Base-by-base conservation (phyloP, 2,113 vertebrate genomes). In the Prunella himalayana region DNA sequence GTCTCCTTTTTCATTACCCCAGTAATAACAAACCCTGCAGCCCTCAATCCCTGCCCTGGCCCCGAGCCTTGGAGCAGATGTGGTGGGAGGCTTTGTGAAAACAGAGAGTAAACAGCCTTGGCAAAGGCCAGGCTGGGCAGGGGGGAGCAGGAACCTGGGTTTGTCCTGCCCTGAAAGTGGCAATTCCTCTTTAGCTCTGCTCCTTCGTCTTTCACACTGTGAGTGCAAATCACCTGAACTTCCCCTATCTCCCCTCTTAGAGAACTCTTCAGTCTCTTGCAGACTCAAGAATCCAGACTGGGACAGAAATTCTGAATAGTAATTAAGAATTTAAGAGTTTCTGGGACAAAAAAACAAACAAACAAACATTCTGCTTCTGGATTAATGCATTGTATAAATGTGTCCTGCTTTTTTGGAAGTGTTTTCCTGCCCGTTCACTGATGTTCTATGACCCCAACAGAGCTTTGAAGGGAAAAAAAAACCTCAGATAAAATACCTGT, bases 341-440 rank as follows among this genome's bases (percentile, higher is more conserved):
- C 22, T 57, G 33, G 23, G 50, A 27, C 5, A 39, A 50, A 49
- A n/a, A 47, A n/a, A 47, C 14, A n/a, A 18, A 49, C 8, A 25
- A 24, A 23, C 22, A 13, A 19, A 13, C 11, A 7, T 63, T 63
- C 24, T 47, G 45, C 63, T 70, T 11, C 44, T 44, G 61, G 16
- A 28, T 63, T 28, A 37, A 37, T 37, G 30, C 18, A 22, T 13
- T 0, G 0, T 24, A 7, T 15, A 16, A 85, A 60, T 0, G 0
- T 1, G 10, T 6, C 11, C 39, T 71, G 47, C 35, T 22, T 45
- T 51, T 25, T 47, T 2, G 7, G 45, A 12, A 45, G 39, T 0
- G 2, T 51, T 63, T 71, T 14, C 33, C 25, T 42, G 14, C 33
- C 16, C 0, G 0, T 10, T 41, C 2, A 0, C 6, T 24, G 49